Evolutionary conservation across 2,113 vertebrate genomes (phyloP).

Genomic region (Erythrolamprus reginae): DNA sequence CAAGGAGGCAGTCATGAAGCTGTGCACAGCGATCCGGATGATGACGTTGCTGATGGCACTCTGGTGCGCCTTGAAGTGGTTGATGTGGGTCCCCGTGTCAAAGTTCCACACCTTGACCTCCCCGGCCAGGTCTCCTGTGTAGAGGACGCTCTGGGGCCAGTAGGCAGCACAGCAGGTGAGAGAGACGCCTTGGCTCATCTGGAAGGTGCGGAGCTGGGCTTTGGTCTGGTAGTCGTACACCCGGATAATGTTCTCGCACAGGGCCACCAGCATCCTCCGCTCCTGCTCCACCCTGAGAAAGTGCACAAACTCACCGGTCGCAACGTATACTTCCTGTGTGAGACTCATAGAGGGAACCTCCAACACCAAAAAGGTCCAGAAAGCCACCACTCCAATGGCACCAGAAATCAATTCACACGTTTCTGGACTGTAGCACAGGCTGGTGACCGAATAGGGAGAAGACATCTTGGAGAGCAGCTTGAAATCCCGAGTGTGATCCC

Average conservation of each 20-base stretch:
- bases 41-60: slow-evolving; percentile 35
- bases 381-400: slow-evolving; percentile 46
- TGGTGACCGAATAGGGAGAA: slow-evolving; percentile 55
- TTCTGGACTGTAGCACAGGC: slow-evolving; percentile 58
- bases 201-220: slow-evolving; percentile 8
- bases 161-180: slow-evolving; percentile 50
- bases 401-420: slow-evolving; percentile 57
- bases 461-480: slow-evolving; percentile 17
- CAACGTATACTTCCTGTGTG: slow-evolving; percentile 11
- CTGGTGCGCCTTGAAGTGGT: slow-evolving; percentile 58
- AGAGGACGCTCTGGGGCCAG: slow-evolving; percentile 42
- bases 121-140: slow-evolving; percentile 52
- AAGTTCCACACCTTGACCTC: slow-evolving; percentile 57
- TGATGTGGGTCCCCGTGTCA: background rate
- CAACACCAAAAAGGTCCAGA: slow-evolving; percentile 48
- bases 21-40: slow-evolving; percentile 41
- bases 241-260: slow-evolving; percentile 56
- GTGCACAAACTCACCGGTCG: slow-evolving; percentile 46
- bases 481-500: slow-evolving; percentile 56
- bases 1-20: slow-evolving; percentile 55
- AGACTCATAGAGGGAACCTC: slow-evolving; percentile 37
- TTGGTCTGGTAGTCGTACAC: slow-evolving; percentile 35
- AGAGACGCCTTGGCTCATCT: slow-evolving; percentile 24
- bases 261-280: slow-evolving; percentile 33
- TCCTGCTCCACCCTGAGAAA: slow-evolving; percentile 43